Evolutionary conservation across 2,888 invertebrate genomes (phyloP), one percentile per base, ranked within the genome.

Genomic region (Diarsia mendica): DNA sequence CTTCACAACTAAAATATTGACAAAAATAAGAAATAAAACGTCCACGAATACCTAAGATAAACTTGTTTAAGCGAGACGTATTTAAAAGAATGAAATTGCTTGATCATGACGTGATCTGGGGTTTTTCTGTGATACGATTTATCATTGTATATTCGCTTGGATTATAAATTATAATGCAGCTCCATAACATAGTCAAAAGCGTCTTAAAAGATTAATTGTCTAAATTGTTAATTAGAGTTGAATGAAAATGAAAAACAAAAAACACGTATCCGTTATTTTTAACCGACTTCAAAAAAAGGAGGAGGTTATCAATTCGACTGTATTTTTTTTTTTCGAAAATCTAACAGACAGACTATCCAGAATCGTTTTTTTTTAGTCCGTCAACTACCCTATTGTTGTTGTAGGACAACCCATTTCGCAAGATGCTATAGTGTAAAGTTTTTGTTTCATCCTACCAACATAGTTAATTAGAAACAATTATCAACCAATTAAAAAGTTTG

Each of bases 51-150:
- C 15, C 20, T 48, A 23, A 23, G 20, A 33, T 20, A 58, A 58
- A 67, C 49, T 46, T 5, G 20, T 75, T 79, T 79, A n/a, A 44
- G 28, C 28, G 39, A 49, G n/a, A 60, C 33, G 33, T 60, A 8
- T 44, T 13, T 44, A 28, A 3, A 11, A 67, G 13, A 61, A 23
- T 28, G 0, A 61, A 61, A 74, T 53, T 33, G 20, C 77, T 33
- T 33, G 9, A 46, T 46, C 18, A 2, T 61, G 18, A 61, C 18
- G 28, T 51, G 28, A 15, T 48, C 11, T 6, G 20, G 20, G 48
- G 75, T 55, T 74, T 74, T 55, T 60, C 28, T 60, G 60, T 60
- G 60, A 33, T 18, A 75, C 39, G 3, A 48, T 72, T 49, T 39
- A 5, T 23, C 23, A 39, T 68, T 28, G 18, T 18, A 8, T 23